Percentiles rank a stretch among this genome's conserved stretches.
These are phyloP conservation scores for Capitella teleta DNA, from an alignment of 1,140 invertebrate species.

Conservation along the genomic window DNA sequence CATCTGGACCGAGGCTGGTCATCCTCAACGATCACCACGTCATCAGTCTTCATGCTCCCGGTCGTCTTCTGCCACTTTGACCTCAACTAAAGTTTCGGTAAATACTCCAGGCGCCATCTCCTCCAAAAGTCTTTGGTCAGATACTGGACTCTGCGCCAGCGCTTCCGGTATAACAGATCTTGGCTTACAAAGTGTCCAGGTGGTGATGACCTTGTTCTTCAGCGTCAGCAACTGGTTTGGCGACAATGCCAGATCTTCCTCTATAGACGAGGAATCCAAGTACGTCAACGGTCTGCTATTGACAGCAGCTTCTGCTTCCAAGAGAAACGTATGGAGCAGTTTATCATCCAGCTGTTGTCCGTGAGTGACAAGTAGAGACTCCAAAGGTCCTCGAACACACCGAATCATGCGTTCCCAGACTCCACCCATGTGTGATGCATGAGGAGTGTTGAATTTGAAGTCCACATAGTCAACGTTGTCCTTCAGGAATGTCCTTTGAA, in stretches of 20 bases:
- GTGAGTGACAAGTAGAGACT: not conserved
- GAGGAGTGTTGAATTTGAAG: not conserved
- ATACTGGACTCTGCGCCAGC: slow-evolving; percentile 10
- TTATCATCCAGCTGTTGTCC: not conserved
- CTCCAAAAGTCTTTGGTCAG: slow-evolving; percentile 9
- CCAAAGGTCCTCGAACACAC: not conserved
- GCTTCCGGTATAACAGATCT: not conserved
- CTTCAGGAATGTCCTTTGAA: not conserved
- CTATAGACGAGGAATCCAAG: not conserved
- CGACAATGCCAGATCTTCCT: not conserved
- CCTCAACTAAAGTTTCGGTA: no score
- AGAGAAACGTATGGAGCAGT: not conserved
- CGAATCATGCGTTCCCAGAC: not conserved
- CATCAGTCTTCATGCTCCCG: no score
- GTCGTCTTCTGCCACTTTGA: no score
- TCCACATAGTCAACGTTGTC: not conserved
- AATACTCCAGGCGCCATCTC: slow-evolving; percentile 13
- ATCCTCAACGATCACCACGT: no score
- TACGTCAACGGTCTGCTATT: not conserved
- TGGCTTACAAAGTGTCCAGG: not conserved
- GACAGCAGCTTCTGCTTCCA: not conserved
- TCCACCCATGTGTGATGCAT: not conserved
- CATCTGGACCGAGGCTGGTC: no score
- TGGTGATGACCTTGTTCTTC: not conserved
- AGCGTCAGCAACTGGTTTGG: not conserved